Base-by-base conservation (phyloP, 1,140 invertebrate species). In the Hycleus cichorii region DNA sequence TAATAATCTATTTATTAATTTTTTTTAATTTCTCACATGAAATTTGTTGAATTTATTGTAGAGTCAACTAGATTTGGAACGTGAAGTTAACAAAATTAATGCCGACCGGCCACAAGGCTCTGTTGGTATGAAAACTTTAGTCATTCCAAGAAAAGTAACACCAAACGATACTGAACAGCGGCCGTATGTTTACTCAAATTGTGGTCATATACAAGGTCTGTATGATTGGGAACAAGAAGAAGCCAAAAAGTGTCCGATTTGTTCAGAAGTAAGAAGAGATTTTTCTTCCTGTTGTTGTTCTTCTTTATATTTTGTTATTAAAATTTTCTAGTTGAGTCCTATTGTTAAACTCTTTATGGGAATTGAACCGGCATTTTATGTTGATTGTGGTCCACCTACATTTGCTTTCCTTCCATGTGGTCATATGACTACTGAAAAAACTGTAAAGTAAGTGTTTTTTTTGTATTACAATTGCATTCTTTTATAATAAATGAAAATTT, bases 401-500 rank as follows among this genome's bases (percentile, higher is more conserved):
- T 96, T 86, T 75, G 92, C 92, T 57, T 99, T 99, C 78, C 97
- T 93, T 81, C 97, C 97, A 24, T 99, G 97, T 81, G 97, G 95
- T 47, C 97, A 99, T 73, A 97, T 99, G 89, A 94, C 95, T 58
- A 96, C 93, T 44, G 93, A 97, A 76, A 89, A 91, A 80, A 98
- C 96, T 69, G 95, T 97, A 72, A 96, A 94, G 95, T 97, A 77
- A 81, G 84, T 78, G 51, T 10, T 3, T 7, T 3, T 32, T 32
- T 32, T 32, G 2, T 2, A 4, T 32, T 32, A 7, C 7, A 9
- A 48, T 49, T 48, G 1, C 4, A 48, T 5, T 47, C 2, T 18
- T 18, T 2, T 18, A 18, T 18, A 18, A 18, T 18, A 1, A 39
- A 9, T 43, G 18, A 39, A 47, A 47, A 60, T 60, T 26, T 49